A percentile compares a stretch with the other conserved stretches of the same genome.
Conservation (phyloP, 1,140 invertebrate genomes). For the Listronotus oregonensis region DNA sequence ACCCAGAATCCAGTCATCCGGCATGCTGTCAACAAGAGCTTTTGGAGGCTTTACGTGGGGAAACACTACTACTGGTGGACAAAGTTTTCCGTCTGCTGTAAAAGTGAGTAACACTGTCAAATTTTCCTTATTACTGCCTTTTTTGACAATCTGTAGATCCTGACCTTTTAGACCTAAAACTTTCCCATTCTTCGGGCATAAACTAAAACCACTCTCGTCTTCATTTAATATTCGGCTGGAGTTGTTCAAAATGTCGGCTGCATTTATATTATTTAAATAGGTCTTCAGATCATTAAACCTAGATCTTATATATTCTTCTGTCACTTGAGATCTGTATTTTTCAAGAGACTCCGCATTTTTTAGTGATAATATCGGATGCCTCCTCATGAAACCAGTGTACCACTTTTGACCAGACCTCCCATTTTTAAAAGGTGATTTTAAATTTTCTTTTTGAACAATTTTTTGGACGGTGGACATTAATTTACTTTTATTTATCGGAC, state of each 20-base stretch:
- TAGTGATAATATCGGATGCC: neutral
- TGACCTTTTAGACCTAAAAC: neutral
- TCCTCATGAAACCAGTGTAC: neutral
- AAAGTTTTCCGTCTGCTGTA: neutral
- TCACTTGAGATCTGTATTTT: neutral
- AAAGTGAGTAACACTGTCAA: neutral
- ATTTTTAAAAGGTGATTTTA: too few relatives aligned
- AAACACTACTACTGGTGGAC: slow-evolving; percentile 34
- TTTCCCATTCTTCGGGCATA: too few relatives aligned
- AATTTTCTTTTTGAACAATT: too few relatives aligned
- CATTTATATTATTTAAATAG: neutral
- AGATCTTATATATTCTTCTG: neutral
- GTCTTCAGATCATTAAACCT: neutral
- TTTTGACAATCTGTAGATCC: neutral
- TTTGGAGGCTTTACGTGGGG: slow-evolving; percentile 37
- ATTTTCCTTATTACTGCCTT: neutral
- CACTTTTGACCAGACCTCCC: too few relatives aligned
- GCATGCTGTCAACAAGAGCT: slow-evolving; percentile 42
- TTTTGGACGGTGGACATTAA: too few relatives aligned
- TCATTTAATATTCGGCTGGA: neutral
- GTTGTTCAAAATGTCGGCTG: too few relatives aligned
- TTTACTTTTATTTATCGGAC: too few relatives aligned
- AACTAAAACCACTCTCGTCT: too few relatives aligned
- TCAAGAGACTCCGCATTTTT: neutral
- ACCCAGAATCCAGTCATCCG: slow-evolving; percentile 49